Evolutionary conservation across 2,113 vertebrate genomes (phyloP).

Genomic region (Bagarius yarrelli): DNA sequence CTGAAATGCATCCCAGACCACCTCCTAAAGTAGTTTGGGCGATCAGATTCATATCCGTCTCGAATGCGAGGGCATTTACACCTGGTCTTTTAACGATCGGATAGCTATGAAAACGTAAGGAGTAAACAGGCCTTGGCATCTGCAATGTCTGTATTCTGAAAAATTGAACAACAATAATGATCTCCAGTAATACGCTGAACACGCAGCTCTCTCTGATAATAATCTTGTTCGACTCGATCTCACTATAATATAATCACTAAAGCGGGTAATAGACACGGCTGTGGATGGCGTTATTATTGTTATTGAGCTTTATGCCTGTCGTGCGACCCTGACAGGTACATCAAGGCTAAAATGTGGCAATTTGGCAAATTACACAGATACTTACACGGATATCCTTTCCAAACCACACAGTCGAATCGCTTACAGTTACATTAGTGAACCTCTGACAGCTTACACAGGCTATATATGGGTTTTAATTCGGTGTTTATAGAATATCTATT

Average conservation of each 20-base stretch:
- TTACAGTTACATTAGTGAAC: background rate
- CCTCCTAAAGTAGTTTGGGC: no score
- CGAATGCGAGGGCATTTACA: no score
- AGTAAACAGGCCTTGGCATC: no score
- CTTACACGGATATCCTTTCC: background rate
- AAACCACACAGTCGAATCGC: background rate
- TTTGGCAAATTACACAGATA: slow-evolving; percentile 2
- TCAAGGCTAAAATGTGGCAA: background rate
- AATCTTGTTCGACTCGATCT: slow-evolving; percentile 17
- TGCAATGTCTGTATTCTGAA: background rate
- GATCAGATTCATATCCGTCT: no score
- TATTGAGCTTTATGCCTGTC: slow-evolving; percentile 11
- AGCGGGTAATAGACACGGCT: slow-evolving; percentile 1
- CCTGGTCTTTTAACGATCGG: no score
- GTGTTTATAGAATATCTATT: background rate
- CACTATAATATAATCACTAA: slow-evolving; percentile 10
- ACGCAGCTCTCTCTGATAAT: background rate
- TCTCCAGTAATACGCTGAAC: slow-evolving; percentile 6
- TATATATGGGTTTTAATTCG: background rate
- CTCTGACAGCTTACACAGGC: background rate
- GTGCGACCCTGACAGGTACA: slow-evolving; percentile 1
- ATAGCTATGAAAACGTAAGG: no score
- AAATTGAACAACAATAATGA: slow-evolving; percentile 2
- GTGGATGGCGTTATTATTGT: slow-evolving; percentile 9
- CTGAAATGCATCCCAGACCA: no score